Conservation (phyloP, 2,888 invertebrate species). For the Polydrusus tereticollis region DNA sequence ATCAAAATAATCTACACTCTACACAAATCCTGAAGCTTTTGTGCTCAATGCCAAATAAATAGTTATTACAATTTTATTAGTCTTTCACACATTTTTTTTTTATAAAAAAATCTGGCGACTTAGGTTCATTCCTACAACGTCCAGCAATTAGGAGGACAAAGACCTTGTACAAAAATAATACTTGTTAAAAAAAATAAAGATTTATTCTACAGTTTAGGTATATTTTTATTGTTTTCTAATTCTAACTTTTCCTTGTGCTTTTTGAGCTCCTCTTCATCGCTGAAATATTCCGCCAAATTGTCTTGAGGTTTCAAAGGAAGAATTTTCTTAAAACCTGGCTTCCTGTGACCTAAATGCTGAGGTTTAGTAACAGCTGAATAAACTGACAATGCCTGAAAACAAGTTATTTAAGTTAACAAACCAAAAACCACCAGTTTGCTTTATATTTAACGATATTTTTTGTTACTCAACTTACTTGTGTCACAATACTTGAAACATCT, state of each 20-base stretch:
- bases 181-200: not conserved
- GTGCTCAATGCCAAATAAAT: no score
- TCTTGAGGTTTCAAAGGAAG: constrained; percentile 53
- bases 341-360: constrained; percentile 49
- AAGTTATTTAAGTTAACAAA: constrained; percentile 29
- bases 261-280: constrained; percentile 64
- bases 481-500: constrained; percentile 82
- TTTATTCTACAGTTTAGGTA: constrained; percentile 39
- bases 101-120: not conserved
- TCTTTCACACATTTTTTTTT: no score
- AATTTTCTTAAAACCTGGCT: constrained; percentile 43
- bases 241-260: constrained; percentile 54
- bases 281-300: constrained; percentile 64
- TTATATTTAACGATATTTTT: not conserved
- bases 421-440: not conserved
- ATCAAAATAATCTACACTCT: no score
- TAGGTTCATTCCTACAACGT: no score
- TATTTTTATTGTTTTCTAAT: constrained; percentile 32
- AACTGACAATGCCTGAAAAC: constrained; percentile 74
- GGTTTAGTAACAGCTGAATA: constrained; percentile 71
- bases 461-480: constrained; percentile 73
- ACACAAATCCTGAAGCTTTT: no score
- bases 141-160: no score
- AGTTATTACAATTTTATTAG: no score
- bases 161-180: constrained; percentile 15